Percentiles rank a stretch among this genome's conserved stretches.
phyloP scores from a whole-genome alignment of 2,888 invertebrate species.

The Drosophila anomalata region DNA sequence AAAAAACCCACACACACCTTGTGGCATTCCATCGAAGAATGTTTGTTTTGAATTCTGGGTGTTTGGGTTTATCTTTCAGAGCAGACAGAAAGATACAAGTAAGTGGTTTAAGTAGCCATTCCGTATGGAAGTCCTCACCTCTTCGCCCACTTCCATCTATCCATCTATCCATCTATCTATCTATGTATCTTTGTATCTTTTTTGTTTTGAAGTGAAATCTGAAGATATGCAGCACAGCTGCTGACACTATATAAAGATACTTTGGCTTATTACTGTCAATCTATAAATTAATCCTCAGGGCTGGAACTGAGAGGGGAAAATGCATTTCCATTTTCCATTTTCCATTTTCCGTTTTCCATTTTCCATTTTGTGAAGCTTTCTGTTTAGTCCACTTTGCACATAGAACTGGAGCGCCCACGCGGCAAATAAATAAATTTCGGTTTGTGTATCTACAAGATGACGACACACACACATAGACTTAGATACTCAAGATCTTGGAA shows the following conservation, averaged over 20 bases:
- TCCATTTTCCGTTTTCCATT: not conserved
- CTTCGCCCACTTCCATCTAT: not conserved
- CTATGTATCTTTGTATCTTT: too few species aligned
- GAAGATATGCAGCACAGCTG: constrained; percentile 14
- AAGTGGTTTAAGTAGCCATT: constrained; percentile 73
- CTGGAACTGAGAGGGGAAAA: not conserved
- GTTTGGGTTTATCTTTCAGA: constrained; percentile 67
- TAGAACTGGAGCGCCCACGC: constrained; percentile 27
- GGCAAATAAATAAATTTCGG: constrained; percentile 34
- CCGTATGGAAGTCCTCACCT: constrained; percentile 52
- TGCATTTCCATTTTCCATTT: constrained; percentile 12
- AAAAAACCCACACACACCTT: not conserved
- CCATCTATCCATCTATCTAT: not conserved
- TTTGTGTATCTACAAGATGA: constrained; percentile 47
- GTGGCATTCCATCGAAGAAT: constrained; percentile 15
- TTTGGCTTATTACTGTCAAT: constrained; percentile 37
- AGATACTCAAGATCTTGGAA: not conserved
- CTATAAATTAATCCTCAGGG: not conserved
- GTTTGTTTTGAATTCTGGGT: constrained; percentile 42
- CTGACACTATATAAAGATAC: constrained; percentile 14
- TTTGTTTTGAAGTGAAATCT: too few species aligned
- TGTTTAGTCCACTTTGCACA: constrained; percentile 45
- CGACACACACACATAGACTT: constrained; percentile 37
- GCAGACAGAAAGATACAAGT: too few species aligned
- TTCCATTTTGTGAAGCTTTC: constrained; percentile 3